Evolutionary conservation across 2,888 invertebrate species (phyloP).

Genomic region (Meganola albula): DNA sequence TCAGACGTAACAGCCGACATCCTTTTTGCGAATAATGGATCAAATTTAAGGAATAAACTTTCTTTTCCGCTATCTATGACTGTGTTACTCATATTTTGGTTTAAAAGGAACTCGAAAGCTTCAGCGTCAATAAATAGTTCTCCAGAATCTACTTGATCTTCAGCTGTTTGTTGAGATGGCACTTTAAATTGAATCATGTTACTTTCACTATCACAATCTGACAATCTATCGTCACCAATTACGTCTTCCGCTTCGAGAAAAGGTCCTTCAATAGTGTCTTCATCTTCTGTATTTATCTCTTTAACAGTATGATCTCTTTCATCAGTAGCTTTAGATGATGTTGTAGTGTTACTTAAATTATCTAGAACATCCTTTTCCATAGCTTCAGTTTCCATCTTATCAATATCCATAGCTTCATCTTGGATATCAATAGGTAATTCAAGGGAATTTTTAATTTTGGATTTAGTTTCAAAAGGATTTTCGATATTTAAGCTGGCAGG

Average conservation of each 20-base stretch:
- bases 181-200: conserved; percentile 53
- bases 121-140: conserved; percentile 70
- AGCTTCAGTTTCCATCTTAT: conserved; percentile 31
- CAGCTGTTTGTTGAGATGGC: conserved; percentile 35
- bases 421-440: conserved; percentile 17
- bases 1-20: conserved; percentile 44
- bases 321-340: conserved; percentile 42
- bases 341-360: conserved; percentile 36
- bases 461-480: conserved; percentile 30
- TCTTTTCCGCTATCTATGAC: conserved; percentile 66
- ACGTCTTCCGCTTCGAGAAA: conserved; percentile 57
- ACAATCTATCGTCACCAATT: conserved; percentile 34
- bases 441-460: conserved; percentile 25
- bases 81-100: conserved; percentile 56
- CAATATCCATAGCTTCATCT: conserved; percentile 11
- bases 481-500: conserved; percentile 23
- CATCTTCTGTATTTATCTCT: conserved; percentile 63
- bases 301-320: conserved; percentile 43
- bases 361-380: conserved; percentile 35
- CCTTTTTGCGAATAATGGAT: conserved; percentile 63
- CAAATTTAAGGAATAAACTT: conserved; percentile 68
- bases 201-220: conserved; percentile 33
- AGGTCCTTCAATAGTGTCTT: conserved; percentile 67
- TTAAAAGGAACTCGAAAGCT: conserved; percentile 63
- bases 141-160: conserved; percentile 44